phyloP scores from a whole-genome alignment of 2,797 vertebrate species.

The Coranthus polyacanthus region DNA sequence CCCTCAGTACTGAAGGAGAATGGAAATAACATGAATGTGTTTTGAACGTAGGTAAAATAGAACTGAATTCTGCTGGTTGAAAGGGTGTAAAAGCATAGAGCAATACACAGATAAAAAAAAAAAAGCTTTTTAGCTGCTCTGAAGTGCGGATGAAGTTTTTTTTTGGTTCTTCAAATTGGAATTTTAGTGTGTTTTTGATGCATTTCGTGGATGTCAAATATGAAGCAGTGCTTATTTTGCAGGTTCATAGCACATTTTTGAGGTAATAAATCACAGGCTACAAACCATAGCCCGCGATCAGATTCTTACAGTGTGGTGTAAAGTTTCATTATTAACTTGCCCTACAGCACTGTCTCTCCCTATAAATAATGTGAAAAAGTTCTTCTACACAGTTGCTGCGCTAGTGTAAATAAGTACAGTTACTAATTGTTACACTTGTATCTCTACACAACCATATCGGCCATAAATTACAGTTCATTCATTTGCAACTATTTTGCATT shows the following conservation, averaged over 20 bases:
- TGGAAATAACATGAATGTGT: constrained; percentile 50
- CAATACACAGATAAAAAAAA: constrained; percentile 9
- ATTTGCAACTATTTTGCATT: constrained; percentile 44
- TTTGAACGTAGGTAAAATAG: constrained; percentile 50
- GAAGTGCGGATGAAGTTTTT: constrained; percentile 9
- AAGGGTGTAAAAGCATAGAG: constrained; percentile 29
- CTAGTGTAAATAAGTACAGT: constrained; percentile 28
- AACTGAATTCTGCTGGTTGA: constrained; percentile 18
- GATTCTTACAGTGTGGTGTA: background rate
- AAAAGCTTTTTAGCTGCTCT: constrained; percentile 5
- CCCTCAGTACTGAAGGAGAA: constrained; percentile 39
- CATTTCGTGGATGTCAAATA: constrained; percentile 21
- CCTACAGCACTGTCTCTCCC: constrained; percentile 25
- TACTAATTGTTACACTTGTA: constrained; percentile 35
- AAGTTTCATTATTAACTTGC: constrained; percentile 26
- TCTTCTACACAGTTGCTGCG: constrained; percentile 2
- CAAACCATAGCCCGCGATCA: constrained; percentile 1
- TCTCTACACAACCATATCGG: constrained; percentile 21
- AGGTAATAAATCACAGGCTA: constrained; percentile 20
- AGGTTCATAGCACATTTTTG: constrained; percentile 7
- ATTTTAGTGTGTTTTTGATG: too few species aligned
- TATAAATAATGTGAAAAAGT: constrained; percentile 33
- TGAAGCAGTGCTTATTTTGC: constrained; percentile 15
- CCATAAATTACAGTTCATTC: constrained; percentile 36
- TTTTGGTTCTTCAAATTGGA: too few species aligned